These are phyloP conservation scores for Nowickia ferox DNA, from an alignment of 2,888 invertebrate species.

Conservation along the genomic window DNA sequence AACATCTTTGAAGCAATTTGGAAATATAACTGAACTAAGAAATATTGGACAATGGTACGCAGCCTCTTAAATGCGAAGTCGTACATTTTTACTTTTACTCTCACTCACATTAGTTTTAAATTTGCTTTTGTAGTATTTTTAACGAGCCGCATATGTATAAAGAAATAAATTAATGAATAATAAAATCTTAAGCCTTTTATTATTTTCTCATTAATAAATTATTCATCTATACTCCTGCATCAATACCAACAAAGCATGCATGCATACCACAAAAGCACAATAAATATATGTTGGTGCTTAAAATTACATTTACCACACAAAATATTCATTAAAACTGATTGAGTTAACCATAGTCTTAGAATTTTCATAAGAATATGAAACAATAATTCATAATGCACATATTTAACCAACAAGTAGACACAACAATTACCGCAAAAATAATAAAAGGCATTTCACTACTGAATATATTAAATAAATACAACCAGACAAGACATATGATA, in stretches of 20 bases:
- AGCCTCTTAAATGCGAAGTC: too few relatives aligned
- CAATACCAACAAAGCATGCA: neutral
- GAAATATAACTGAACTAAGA: too few relatives aligned
- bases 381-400: slow-evolving; percentile 68
- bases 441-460: slow-evolving; percentile 61
- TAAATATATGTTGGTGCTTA: neutral
- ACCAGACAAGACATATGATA: neutral
- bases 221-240: neutral
- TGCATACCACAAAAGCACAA: neutral
- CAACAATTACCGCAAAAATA: slow-evolving; percentile 65
- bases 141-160: neutral
- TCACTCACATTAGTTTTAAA: too few relatives aligned
- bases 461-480: neutral
- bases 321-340: slow-evolving; percentile 52
- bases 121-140: neutral
- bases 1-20: too few relatives aligned
- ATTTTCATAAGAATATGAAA: slow-evolving; percentile 51
- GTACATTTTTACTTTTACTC: too few relatives aligned
- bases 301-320: neutral
- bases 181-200: neutral
- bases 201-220: neutral
- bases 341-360: slow-evolving; percentile 28
- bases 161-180: too few relatives aligned
- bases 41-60: too few relatives aligned
- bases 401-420: slow-evolving; percentile 65